Evolutionary conservation across 1,140 invertebrate species (phyloP).

Genomic region (Lordiphosa mommai): DNA sequence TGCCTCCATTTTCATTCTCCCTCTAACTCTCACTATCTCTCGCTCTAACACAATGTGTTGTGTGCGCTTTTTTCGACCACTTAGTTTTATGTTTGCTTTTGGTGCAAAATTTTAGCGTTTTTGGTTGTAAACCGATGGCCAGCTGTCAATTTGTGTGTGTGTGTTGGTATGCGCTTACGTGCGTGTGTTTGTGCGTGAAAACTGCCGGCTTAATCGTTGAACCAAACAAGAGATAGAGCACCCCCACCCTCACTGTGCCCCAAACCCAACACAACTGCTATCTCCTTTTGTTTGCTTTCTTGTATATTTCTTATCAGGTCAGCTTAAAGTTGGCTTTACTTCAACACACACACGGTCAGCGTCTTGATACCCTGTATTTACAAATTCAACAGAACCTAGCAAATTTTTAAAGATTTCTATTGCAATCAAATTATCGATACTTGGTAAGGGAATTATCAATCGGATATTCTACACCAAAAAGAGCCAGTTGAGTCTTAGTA

Average conservation of each 20-base stretch:
- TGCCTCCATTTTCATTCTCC: background rate
- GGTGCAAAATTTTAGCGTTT: constrained; percentile 14
- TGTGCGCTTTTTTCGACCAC: constrained; percentile 10
- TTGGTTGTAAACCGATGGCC: constrained; percentile 17
- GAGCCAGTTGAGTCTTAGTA: too few species aligned
- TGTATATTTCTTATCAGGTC: too few species aligned
- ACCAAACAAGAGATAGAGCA: constrained; percentile 11
- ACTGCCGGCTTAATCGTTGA: constrained; percentile 46
- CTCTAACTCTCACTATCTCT: background rate
- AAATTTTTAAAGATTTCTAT: too few species aligned
- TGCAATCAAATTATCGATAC: too few species aligned
- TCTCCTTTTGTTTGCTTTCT: too few species aligned
- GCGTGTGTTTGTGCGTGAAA: constrained; percentile 22
- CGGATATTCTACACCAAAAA: too few species aligned
- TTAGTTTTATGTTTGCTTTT: constrained; percentile 33
- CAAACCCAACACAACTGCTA: constrained; percentile 6
- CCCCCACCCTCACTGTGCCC: background rate
- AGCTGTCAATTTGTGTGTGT: constrained; percentile 38
- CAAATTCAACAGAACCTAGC: too few species aligned
- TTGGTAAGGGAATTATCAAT: too few species aligned
- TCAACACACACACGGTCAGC: too few species aligned
- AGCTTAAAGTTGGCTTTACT: too few species aligned
- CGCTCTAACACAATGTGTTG: background rate
- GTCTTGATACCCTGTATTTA: too few species aligned
- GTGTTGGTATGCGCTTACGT: background rate